A percentile compares a stretch with the other conserved stretches of the same genome.
phyloP scores from a whole-genome alignment of 1,140 invertebrate species.

The Danaus melanippus region DNA sequence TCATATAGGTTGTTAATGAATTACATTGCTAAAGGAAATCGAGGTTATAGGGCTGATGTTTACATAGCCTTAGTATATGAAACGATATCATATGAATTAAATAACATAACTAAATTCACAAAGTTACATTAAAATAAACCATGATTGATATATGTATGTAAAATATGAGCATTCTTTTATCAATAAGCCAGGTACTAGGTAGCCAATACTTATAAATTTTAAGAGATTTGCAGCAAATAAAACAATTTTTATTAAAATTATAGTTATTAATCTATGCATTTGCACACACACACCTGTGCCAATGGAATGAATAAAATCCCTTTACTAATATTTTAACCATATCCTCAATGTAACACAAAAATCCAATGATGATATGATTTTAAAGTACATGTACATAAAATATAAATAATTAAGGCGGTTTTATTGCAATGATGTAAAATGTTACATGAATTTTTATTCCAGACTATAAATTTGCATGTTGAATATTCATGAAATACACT shows the following conservation, averaged over 20 bases:
- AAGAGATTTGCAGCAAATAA: slow-evolving; percentile 15
- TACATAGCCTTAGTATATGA: no score
- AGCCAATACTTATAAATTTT: neutral
- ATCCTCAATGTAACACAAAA: slow-evolving; percentile 22
- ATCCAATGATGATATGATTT: neutral
- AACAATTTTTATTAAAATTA: slow-evolving; percentile 20
- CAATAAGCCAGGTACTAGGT: no score
- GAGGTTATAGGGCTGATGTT: no score
- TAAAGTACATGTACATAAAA: slow-evolving; percentile 7
- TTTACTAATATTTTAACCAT: slow-evolving; percentile 28
- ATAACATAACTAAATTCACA: no score
- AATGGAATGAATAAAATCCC: slow-evolving; percentile 27
- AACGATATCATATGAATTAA: no score
- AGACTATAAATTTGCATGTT: slow-evolving; percentile 11
- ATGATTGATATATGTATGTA: no score
- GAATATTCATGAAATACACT: neutral
- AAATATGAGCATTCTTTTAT: no score
- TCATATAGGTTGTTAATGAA: no score
- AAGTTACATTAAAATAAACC: no score
- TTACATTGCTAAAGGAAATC: no score
- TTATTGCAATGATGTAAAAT: slow-evolving; percentile 10
- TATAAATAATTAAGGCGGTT: slow-evolving; percentile 14
- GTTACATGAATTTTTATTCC: slow-evolving; percentile 5
- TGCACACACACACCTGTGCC: slow-evolving; percentile 21
- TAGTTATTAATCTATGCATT: slow-evolving; percentile 20